Evolutionary conservation across 2,113 vertebrate genomes (phyloP), one percentile per base, ranked within the genome.

Genomic region (Psophia crepitans): DNA sequence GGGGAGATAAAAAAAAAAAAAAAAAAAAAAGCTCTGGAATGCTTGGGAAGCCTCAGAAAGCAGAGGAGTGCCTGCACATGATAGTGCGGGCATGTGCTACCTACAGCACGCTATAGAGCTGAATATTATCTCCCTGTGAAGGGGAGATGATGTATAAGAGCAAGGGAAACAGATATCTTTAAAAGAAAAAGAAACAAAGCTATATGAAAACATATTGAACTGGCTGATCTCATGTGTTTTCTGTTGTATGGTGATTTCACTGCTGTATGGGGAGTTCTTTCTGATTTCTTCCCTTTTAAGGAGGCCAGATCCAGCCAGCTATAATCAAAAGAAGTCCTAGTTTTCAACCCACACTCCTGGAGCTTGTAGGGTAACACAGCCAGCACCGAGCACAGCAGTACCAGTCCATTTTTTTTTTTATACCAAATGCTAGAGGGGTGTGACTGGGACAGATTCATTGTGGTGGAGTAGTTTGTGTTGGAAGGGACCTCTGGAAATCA

Each of bases 21-120:
- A 90, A 51, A 87, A 91, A 65, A 90, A 91, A 93, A 51, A 61
- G 69, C 85, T 94, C 70, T 80, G 95, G 57, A 81, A 93, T 87
- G 88, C 91, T 94, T 96, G 82, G 93, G 96, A 97, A 93, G 49
- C 73, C 94, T 96, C 85, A 90, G 77, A 85, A 92, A 93, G 58
- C 51, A 68, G 69, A 96, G 73, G 21, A 86, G 33, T 94, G 75
- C 87, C 74, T 14, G 6, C 37, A 49, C 18, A 90, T 1, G 6
- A 74, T 44, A 88, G 64, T 1, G 4, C 4, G 6, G 75, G 51
- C 58, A 53, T 95, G 75, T 53, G 63, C 18, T 56, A 70, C 74
- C 71, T 74, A 77, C 20, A 64, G 33, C 49, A 61, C 70, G n/a
- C 57, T 64, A 37, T 77, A 56, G 66, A 94, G 78, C 23, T 90